phyloP scores from a whole-genome alignment of 2,888 invertebrate species.

The Trichogramma dendrolimi region DNA sequence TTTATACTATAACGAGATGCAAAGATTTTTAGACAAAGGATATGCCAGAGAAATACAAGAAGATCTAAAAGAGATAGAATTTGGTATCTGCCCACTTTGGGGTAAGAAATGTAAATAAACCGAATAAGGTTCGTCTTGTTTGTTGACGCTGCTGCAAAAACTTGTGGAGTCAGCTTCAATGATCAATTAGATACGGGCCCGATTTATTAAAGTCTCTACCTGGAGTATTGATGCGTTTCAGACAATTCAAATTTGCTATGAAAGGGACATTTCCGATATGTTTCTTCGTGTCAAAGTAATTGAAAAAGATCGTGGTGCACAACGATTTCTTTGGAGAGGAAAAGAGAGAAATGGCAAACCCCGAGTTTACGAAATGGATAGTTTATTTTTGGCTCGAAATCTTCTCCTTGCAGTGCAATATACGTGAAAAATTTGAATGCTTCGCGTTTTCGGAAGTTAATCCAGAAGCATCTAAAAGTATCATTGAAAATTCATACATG shows the following conservation, averaged over 20 bases:
- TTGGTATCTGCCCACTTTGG: constrained; percentile 29
- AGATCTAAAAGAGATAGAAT: too few relatives aligned
- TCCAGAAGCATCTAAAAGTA: too few relatives aligned
- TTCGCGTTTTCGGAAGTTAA: too few relatives aligned
- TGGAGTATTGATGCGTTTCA: constrained; percentile 43
- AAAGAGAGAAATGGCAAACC: constrained; percentile 8
- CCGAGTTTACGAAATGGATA: constrained; percentile 2
- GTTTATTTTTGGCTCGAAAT: constrained; percentile 11
- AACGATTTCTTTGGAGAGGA: constrained; percentile 33
- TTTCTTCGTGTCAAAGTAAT: constrained; percentile 38
- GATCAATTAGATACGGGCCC: constrained; percentile 40
- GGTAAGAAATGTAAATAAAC: constrained; percentile 30
- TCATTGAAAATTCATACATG: too few relatives aligned
- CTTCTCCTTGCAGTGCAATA: constrained; percentile 3
- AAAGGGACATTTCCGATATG: constrained; percentile 42
- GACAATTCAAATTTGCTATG: constrained; percentile 41
- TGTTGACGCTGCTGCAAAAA: constrained; percentile 40
- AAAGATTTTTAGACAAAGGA: too few relatives aligned
- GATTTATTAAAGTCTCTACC: constrained; percentile 40
- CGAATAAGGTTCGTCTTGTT: constrained; percentile 36
- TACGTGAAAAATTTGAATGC: constrained; percentile 12
- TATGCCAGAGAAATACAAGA: too few relatives aligned
- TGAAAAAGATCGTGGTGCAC: constrained; percentile 34
- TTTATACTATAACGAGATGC: too few relatives aligned
- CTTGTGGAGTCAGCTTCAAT: constrained; percentile 33